Percentiles rank a stretch among this genome's conserved stretches.
Conservation (phyloP, 2,888 invertebrate genomes). For the Dynastes maya region DNA sequence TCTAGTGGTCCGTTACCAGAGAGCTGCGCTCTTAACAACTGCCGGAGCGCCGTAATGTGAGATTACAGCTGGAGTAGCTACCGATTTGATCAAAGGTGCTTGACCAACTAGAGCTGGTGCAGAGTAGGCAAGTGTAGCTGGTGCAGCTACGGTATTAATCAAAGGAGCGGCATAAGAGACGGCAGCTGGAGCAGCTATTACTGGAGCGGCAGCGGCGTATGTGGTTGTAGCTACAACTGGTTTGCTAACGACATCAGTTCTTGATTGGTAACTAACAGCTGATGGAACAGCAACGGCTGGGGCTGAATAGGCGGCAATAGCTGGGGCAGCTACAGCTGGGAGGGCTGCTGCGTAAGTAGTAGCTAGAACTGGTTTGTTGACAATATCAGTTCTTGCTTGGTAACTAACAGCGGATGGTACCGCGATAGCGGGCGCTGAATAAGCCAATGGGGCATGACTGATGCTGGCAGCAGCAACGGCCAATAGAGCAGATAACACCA, state of each 20-base stretch:
- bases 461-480: slow-evolving; percentile 73
- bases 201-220: slow-evolving; percentile 59
- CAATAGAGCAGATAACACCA: slow-evolving; percentile 76
- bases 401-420: slow-evolving; percentile 50
- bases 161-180: slow-evolving; percentile 42
- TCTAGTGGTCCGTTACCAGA: background rate
- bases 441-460: slow-evolving; percentile 61
- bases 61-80: slow-evolving; percentile 48
- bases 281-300: slow-evolving; percentile 69
- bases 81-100: slow-evolving; percentile 39
- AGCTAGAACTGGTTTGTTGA: slow-evolving; percentile 48
- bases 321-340: background rate
- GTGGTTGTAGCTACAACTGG: slow-evolving; percentile 53
- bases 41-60: slow-evolving; percentile 49
- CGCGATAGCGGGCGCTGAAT: slow-evolving; percentile 36
- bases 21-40: slow-evolving; percentile 27
- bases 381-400: slow-evolving; percentile 48
- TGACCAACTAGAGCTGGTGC: slow-evolving; percentile 60
- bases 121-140: slow-evolving; percentile 57
- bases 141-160: slow-evolving; percentile 54
- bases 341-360: slow-evolving; percentile 18
- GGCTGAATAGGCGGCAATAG: slow-evolving; percentile 51
- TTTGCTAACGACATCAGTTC: slow-evolving; percentile 57
- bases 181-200: slow-evolving; percentile 56
- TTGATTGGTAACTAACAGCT: slow-evolving; percentile 62